Conservation (phyloP, 2,888 invertebrate species). For the Apamea anceps region DNA sequence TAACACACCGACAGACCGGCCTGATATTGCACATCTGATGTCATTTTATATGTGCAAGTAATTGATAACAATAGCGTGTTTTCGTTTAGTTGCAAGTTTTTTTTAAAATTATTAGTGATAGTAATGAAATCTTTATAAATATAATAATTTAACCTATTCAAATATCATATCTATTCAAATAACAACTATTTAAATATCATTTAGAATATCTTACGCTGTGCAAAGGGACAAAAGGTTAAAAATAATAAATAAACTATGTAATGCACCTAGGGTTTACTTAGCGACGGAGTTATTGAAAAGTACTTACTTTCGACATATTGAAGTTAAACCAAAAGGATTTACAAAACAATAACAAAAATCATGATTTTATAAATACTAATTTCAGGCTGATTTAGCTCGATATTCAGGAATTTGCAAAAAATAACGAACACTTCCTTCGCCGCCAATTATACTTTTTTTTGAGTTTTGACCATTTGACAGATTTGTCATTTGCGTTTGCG, state of each 20-base stretch:
- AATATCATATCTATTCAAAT: neutral
- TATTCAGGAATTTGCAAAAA: conserved; percentile 27
- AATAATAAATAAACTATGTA: conserved; percentile 4
- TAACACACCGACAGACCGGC: neutral
- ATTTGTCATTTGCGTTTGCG: neutral
- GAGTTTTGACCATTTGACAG: conserved; percentile 2
- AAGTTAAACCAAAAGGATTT: conserved; percentile 18
- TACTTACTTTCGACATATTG: conserved; percentile 58
- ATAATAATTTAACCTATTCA: neutral
- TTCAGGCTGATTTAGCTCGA: conserved; percentile 6
- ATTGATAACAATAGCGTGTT: neutral
- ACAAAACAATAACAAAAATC: conserved; percentile 15
- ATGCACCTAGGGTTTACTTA: neutral
- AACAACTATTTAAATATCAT: neutral
- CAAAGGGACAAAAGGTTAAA: neutral
- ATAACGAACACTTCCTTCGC: conserved; percentile 34
- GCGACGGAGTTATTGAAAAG: neutral
- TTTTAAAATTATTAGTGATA: too few species aligned
- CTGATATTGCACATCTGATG: neutral
- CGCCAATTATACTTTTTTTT: conserved; percentile 26
- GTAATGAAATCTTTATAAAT: neutral
- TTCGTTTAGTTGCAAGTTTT: neutral
- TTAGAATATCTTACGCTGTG: neutral
- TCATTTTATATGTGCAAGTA: neutral
- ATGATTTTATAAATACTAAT: conserved; percentile 32